Evolutionary conservation across 2,888 invertebrate species (phyloP).

Genomic region (Steinernema scapterisci): DNA sequence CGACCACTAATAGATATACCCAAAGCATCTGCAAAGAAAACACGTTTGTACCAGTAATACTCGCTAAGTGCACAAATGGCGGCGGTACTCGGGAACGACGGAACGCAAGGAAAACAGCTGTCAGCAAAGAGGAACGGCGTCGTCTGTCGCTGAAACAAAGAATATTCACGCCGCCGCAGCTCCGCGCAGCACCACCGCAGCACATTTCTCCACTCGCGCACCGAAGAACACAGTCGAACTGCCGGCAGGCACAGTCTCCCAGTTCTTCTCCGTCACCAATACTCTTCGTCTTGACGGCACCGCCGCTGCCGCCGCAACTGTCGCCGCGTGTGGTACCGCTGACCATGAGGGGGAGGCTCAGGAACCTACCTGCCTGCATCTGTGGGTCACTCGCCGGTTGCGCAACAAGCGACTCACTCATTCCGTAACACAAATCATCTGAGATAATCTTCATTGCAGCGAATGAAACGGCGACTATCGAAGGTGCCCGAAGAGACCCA

Average conservation of each 20-base stretch:
- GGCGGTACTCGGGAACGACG: neutral
- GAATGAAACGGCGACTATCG: neutral
- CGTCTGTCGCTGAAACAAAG: constrained; percentile 24
- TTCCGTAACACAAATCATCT: neutral
- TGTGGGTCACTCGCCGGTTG: constrained; percentile 3
- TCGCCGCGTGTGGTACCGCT: constrained; percentile 15
- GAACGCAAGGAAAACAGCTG: constrained; percentile 21
- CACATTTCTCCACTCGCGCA: constrained; percentile 28
- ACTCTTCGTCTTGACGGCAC: constrained; percentile 1
- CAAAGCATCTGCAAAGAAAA: constrained; percentile 24
- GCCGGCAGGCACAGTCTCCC: constrained; percentile 10
- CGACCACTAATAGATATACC: constrained; percentile 19
- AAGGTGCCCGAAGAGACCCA: neutral
- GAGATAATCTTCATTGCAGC: neutral
- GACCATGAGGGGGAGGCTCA: constrained; percentile 26
- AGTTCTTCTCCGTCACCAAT: neutral
- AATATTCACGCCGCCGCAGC: constrained; percentile 25
- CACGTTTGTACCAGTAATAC: neutral
- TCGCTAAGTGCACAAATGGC: neutral
- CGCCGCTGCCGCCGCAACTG: neutral
- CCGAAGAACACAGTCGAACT: constrained; percentile 6
- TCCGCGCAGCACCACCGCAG: constrained; percentile 3
- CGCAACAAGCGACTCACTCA: constrained; percentile 25
- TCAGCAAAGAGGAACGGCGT: constrained; percentile 24
- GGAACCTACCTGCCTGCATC: neutral